These are phyloP conservation scores for Xenus cinereus DNA, from an alignment of 2,113 vertebrate species.

Conservation along the genomic window DNA sequence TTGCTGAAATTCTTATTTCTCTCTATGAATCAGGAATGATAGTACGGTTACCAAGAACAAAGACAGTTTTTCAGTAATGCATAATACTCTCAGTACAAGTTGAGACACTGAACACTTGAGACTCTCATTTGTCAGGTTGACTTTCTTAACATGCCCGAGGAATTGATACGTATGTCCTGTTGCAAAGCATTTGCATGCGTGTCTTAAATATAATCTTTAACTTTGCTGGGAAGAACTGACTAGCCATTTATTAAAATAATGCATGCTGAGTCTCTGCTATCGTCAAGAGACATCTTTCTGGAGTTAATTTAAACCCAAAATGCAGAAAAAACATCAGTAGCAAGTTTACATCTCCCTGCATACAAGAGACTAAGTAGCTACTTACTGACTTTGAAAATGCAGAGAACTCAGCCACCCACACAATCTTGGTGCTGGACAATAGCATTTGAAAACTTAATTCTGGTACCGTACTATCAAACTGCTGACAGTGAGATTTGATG, in stretches of 20 bases:
- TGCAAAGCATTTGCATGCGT: neutral
- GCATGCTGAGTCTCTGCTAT: neutral
- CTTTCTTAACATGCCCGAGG: neutral
- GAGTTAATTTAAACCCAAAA: neutral
- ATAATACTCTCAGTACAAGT: neutral
- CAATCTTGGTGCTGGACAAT: neutral
- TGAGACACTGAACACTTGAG: neutral
- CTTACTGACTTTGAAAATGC: neutral
- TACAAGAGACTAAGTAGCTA: neutral
- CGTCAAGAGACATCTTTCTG: neutral
- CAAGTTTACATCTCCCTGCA: neutral
- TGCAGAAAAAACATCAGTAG: neutral
- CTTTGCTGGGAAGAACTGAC: neutral
- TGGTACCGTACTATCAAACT: neutral
- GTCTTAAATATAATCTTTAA: neutral
- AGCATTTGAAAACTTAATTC: neutral
- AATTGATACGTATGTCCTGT: neutral
- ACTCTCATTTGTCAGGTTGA: fast-evolving
- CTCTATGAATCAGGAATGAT: neutral
- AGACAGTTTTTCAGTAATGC: neutral
- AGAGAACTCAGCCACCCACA: neutral
- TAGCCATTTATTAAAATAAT: neutral
- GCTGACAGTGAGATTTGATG: neutral
- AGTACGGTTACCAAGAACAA: neutral
- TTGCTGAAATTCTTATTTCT: conserved; percentile 25